Evolutionary conservation across 2,888 invertebrate genomes (phyloP).

Genomic region (Megastigmus dorsalis): DNA sequence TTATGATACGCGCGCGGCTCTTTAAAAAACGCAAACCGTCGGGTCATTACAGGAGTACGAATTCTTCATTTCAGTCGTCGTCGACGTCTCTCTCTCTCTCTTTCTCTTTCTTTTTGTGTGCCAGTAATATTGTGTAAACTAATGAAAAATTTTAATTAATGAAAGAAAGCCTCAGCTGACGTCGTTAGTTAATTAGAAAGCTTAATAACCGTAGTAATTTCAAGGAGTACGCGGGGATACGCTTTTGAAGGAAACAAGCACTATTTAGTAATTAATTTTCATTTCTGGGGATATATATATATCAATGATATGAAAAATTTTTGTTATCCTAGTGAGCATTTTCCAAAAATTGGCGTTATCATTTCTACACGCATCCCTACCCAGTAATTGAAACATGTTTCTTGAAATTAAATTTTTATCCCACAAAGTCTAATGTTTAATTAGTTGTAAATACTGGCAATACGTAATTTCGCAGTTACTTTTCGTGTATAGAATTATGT

Average conservation of each 20-base stretch:
- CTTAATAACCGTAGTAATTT: conserved; percentile 54
- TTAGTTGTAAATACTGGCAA: no score
- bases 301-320: no score
- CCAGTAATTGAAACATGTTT: no score
- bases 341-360: no score
- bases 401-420: no score
- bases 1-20: conserved; percentile 26
- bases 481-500: no score
- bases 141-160: conserved; percentile 55
- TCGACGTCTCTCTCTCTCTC: conserved; percentile 5
- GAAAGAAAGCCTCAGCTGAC: conserved; percentile 50
- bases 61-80: conserved; percentile 46
- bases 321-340: no score
- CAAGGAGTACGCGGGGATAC: conserved; percentile 20
- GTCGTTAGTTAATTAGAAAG: conserved; percentile 55
- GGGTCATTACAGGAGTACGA: conserved; percentile 43
- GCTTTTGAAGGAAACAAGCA: conserved; percentile 17
- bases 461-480: no score
- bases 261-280: conserved; percentile 51
- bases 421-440: no score
- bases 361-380: no score
- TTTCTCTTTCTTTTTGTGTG: background rate
- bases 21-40: conserved; percentile 15
- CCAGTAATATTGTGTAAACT: conserved; percentile 53
- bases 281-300: background rate